Evolutionary conservation across 2,113 vertebrate genomes (phyloP).

Genomic region (Burhinus oedicnemus): DNA sequence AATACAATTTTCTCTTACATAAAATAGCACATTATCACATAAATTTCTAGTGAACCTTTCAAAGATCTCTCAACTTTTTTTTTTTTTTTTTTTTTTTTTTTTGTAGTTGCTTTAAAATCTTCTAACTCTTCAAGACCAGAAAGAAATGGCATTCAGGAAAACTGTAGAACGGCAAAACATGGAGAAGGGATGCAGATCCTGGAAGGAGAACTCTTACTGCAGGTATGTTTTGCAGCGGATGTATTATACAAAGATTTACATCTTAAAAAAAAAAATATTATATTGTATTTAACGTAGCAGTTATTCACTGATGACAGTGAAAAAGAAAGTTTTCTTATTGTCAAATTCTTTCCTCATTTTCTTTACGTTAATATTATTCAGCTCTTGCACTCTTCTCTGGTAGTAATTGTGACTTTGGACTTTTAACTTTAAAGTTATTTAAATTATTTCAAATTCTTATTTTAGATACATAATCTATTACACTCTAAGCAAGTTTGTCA

Average conservation of each 20-base stretch:
- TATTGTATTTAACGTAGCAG: not conserved
- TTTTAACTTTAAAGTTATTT: not conserved
- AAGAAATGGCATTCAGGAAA: constrained; percentile 73
- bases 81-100: not conserved
- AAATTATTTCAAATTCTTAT: not conserved
- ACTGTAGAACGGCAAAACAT: constrained; percentile 17
- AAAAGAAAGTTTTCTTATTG: not conserved
- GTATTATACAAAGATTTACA: not conserved
- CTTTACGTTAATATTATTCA: not conserved
- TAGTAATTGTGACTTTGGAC: not conserved
- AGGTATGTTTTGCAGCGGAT: constrained; percentile 66
- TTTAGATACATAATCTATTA: not conserved
- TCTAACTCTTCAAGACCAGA: constrained; percentile 52
- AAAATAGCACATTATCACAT: not conserved
- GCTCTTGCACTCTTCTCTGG: not conserved
- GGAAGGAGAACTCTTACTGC: constrained; percentile 84
- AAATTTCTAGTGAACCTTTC: not conserved
- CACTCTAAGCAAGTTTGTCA: not conserved
- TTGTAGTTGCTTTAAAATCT: constrained; percentile 79
- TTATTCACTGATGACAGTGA: not conserved
- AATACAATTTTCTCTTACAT: not conserved
- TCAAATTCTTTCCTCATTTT: not conserved
- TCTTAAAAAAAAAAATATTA: not conserved
- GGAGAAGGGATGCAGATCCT: constrained; percentile 66
- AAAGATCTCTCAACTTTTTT: not conserved